Evolutionary conservation across 2,888 invertebrate genomes (phyloP), one percentile per base, ranked within the genome.

Genomic region (Drosophila koepferae): DNA sequence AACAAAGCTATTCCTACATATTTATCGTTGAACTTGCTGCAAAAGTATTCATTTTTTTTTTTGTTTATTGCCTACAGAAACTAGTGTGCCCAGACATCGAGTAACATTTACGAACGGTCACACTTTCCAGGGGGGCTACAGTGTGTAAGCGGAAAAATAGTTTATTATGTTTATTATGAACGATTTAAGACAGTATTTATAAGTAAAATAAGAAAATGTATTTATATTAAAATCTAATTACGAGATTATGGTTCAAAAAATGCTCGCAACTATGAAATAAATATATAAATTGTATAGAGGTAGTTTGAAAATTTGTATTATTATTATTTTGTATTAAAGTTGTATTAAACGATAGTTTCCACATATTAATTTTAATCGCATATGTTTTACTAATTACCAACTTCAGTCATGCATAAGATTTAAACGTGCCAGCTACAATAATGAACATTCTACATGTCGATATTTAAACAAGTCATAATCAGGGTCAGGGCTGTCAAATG

Each of bases 41-140:
- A 64, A 61, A 65, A 51, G 41, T 63, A 40, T 51, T 63, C 49
- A 59, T 20, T 59, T 64, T 73, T 64, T 73, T 73, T 73, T 86
- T 85, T 85, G 85, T 85, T 85, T 85, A 85, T 85, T 86, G 55
- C 77, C 72, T 55, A 73, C 20, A 58, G 20, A 63, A 49, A 40
- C 9, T 2, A 63, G 68, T 65, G 75, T 78, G 73, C 43, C 86
- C 78, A 65, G 28, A 0, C 16, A 16, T 31, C 23, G 3, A 2
- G 2, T 14, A 18, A 0, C 6, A 55, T 1, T 20, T 40, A 40
- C 0, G 2, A 31, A 63, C 8, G 64, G 66, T 43, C 66, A 77
- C 63, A 55, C 59, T 69, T 2, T 2, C 31, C 62, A 76, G 80
- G 72, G 72, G 80, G 72, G 72, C 49, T 68, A n/a, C 31, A 51